These are phyloP conservation scores for Aurelia coerulea DNA, from an alignment of 30 jellyfish, hydroid and myxozoan genomes.

Conservation along the genomic window DNA sequence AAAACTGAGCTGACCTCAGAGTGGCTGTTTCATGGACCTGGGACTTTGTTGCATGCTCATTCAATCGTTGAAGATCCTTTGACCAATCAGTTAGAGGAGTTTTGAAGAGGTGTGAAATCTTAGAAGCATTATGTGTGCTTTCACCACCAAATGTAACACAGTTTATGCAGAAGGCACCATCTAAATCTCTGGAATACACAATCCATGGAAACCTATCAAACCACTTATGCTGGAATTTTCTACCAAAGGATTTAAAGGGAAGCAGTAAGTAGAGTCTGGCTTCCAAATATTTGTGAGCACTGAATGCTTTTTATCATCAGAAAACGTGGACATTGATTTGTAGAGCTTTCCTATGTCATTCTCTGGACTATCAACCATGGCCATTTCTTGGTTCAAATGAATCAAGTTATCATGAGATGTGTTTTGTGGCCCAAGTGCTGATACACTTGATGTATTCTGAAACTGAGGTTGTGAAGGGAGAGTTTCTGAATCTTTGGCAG, in stretches of 20 bases:
- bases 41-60: conserved; percentile 22
- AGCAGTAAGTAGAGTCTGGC: background rate
- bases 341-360: too few relatives aligned
- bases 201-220: conserved; percentile 56
- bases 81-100: conserved; percentile 31
- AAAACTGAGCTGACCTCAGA: conserved; percentile 9
- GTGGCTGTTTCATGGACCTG: conserved; percentile 38
- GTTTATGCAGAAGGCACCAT: conserved; percentile 76
- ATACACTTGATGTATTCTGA: conserved; percentile 6
- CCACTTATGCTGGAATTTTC: conserved; percentile 56
- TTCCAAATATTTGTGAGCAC: too few relatives aligned
- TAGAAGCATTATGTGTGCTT: conserved; percentile 27
- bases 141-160: conserved; percentile 62
- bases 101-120: conserved; percentile 27
- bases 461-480: too few relatives aligned
- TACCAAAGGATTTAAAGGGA: conserved; percentile 32
- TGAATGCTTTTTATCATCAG: too few relatives aligned
- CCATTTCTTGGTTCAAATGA: too few relatives aligned
- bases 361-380: too few relatives aligned
- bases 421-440: conserved; percentile 4
- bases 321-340: too few relatives aligned
- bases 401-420: conserved; percentile 20
- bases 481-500: background rate
- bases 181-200: conserved; percentile 33
- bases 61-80: conserved; percentile 34